Evolutionary conservation across 2,113 vertebrate genomes (phyloP), one percentile per base, ranked within the genome.

Genomic region (Coreoperca whiteheadi): DNA sequence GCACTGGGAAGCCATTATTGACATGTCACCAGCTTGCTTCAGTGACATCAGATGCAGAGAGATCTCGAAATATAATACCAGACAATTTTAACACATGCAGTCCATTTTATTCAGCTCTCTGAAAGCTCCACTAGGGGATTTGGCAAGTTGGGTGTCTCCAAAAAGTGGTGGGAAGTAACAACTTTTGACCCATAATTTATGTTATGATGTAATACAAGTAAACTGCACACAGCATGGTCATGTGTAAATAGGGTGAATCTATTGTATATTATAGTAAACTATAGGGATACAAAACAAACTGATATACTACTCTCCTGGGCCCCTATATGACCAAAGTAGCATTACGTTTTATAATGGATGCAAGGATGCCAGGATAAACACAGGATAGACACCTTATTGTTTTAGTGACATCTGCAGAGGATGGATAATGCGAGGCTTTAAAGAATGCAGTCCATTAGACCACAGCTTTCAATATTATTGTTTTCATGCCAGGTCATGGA

Each of bases 1-100:
- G 83, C 81, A 89, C 90, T 87, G 81, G 85, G 84, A 80, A 86
- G 87, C 88, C 86, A 91, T 93, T 91, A 94, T 88, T 86, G 82
- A 89, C 72, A 83, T 88, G 81, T 88, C 86, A 91, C 59, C 86
- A 77, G 90, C 87, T 89, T 61, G 77, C 69, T 86, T 82, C 77
- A 80, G 77, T 71, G 72, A 66, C 86, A 76, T 90, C 90, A 88
- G 77, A 91, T 89, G 76, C 59, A 12, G 84, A 90, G 87, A 85
- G 83, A 85, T 87, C 89, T 92, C 53, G 56, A 91, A 90, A 85
- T 77, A 87, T 89, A 88, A 93, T 84, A 81, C 59, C 25, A 79
- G 73, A 84, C 71, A 64, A 30, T 90, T 85, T 81, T 25, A 82
- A 74, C 81, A 79, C 79, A 84, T 67, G 77, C 51, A 4, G 53